These are phyloP conservation scores for Eristalinus aeneus DNA, from an alignment of 2,888 invertebrate species.

Conservation along the genomic window DNA sequence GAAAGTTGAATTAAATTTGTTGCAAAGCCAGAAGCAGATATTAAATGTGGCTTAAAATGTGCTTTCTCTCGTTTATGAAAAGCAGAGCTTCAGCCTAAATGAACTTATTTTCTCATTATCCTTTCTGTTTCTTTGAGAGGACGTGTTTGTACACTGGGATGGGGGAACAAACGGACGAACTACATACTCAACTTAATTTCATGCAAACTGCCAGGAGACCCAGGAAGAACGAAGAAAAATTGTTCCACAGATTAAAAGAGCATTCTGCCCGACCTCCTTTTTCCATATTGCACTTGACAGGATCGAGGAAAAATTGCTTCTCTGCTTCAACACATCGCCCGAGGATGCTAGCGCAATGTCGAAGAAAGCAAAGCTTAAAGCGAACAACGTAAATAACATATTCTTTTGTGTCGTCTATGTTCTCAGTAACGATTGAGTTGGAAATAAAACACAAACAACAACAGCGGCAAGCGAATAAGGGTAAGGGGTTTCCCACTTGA, in stretches of 20 bases:
- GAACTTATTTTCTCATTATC: not conserved
- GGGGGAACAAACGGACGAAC: not conserved
- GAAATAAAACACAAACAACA: conserved; percentile 20
- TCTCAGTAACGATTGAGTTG: conserved; percentile 40
- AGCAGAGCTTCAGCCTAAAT: not conserved
- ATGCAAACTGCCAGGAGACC: not conserved
- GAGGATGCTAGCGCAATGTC: conserved; percentile 7
- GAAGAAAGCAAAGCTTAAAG: conserved; percentile 10
- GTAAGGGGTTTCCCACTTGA: conserved; percentile 39
- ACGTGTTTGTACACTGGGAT: not conserved
- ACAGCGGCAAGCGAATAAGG: not conserved
- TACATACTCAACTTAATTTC: not conserved
- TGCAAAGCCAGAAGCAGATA: not conserved
- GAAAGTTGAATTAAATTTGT: not conserved
- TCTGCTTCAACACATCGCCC: conserved; percentile 23
- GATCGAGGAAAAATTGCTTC: conserved; percentile 13
- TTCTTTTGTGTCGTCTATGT: conserved; percentile 22
- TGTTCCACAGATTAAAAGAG: conserved; percentile 25
- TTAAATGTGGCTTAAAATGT: not conserved
- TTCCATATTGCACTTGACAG: conserved; percentile 28
- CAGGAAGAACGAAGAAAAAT: not conserved
- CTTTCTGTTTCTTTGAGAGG: not conserved
- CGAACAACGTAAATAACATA: conserved; percentile 32
- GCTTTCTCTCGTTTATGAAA: not conserved
- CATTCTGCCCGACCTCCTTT: conserved; percentile 15